phyloP scores from a whole-genome alignment of 1,140 invertebrate species.

The Lepidurus apus region DNA sequence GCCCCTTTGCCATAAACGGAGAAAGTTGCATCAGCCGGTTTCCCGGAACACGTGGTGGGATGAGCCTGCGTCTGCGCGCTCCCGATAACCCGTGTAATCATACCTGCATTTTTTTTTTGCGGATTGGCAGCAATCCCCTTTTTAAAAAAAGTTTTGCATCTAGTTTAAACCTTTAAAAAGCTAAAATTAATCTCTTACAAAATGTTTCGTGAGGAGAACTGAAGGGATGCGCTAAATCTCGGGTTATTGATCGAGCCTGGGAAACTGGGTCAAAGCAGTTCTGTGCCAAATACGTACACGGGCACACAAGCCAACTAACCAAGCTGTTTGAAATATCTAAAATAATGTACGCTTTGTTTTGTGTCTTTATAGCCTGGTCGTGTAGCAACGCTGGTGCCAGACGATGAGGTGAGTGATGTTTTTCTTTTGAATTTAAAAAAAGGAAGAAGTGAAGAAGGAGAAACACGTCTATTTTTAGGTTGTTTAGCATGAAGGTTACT shows the following conservation, averaged over 20 bases:
- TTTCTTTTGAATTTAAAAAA: background rate
- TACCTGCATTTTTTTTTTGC: background rate
- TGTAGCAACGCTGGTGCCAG: constrained; percentile 68
- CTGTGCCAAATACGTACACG: background rate
- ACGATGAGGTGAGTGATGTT: constrained; percentile 58
- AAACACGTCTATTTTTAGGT: background rate
- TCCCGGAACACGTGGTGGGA: background rate
- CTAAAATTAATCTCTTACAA: background rate
- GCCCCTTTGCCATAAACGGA: background rate
- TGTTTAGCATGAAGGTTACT: constrained; percentile 14
- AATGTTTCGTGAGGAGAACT: background rate
- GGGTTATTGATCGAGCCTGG: background rate
- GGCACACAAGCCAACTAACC: background rate
- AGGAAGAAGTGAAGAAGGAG: constrained; percentile 11
- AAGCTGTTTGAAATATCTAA: background rate
- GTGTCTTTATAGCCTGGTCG: constrained; percentile 65
- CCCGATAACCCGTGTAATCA: background rate
- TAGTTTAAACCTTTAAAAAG: too few species aligned
- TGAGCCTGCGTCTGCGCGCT: background rate
- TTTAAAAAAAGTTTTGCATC: too few species aligned
- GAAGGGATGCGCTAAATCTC: background rate
- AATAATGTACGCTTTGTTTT: constrained; percentile 34
- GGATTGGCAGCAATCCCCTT: background rate
- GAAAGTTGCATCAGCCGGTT: constrained; percentile 27
- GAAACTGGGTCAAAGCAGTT: background rate